Base-by-base conservation (phyloP, 2,888 invertebrate species). In the Germaria angustata region DNA sequence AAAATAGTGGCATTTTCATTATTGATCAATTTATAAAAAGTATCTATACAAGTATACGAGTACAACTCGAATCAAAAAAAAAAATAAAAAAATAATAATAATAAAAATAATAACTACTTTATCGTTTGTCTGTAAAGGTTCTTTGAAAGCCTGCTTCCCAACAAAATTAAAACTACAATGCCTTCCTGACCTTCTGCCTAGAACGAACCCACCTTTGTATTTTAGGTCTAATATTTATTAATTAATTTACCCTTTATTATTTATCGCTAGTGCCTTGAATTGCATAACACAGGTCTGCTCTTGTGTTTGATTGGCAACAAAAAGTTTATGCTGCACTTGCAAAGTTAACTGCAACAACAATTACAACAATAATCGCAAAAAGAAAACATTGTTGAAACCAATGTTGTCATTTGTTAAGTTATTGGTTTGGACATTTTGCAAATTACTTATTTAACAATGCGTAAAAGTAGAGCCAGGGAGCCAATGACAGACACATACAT, bases 391-490 rank as follows among this genome's bases (percentile, higher is more conserved):
- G 76, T 69, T 53, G 65, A 77, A 78, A 82, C 78, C 78, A 44
- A 55, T 78, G 78, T 75, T 82, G 81, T 82, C 81, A 78, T 75
- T 82, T 82, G 81, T 82, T 69, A 73, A 69, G 89, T 89, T 88
- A 89, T 89, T 90, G 90, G 88, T 87, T 90, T 87, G 87, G 89
- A 90, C 89, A 89, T 89, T 90, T 89, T 88, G 88, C 89, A 89
- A 89, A 89, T 89, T 90, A 89, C 89, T 90, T 90, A 89, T 88
- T 89, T 87, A 89, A 88, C 88, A 88, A 88, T 89, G 89, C 90
- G 90, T 89, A 86, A 89, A 89, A 89, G 75, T 79, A 46, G 46
- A 71, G 51, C 13, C 75, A 66, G 55, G 41, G 17, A 66, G 24
- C 7, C 24, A 65, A 13, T 8, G 39, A 17, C 22, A 34, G 57